Percentiles rank a stretch among this genome's conserved stretches.
Evolutionary conservation across 2,888 invertebrate genomes (phyloP).

Genomic region (Eurytoma adleriae): DNA sequence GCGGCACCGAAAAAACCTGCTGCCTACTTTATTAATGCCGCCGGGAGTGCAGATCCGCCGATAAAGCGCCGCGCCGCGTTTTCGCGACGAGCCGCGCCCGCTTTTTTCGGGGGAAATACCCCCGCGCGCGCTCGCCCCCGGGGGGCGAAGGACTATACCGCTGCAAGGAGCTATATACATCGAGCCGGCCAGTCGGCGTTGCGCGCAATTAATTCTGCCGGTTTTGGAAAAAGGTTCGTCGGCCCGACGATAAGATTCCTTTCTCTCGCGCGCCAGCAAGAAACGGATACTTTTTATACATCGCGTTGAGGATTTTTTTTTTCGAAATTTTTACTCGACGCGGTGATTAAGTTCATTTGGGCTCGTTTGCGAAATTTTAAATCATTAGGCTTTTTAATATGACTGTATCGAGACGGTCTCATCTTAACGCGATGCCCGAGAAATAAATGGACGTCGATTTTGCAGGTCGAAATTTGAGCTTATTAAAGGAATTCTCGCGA

Average conservation of each 20-base stretch:
- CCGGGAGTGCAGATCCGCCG: slow-evolving; percentile 52
- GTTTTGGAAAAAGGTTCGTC: too few relatives aligned
- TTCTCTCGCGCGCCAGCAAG: neutral
- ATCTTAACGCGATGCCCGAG: neutral
- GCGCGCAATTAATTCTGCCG: too few relatives aligned
- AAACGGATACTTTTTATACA: neutral
- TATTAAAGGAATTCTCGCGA: slow-evolving; percentile 20
- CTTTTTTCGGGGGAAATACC: slow-evolving; percentile 33
- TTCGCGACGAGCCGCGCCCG: slow-evolving; percentile 1
- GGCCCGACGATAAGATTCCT: too few relatives aligned
- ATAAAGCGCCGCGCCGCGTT: slow-evolving; percentile 34
- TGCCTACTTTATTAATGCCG: slow-evolving; percentile 64
- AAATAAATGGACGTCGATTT: neutral
- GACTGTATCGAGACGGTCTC: neutral
- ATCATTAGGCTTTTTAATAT: neutral
- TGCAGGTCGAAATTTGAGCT: slow-evolving; percentile 5
- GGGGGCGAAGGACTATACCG: too few relatives aligned
- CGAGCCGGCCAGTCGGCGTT: too few relatives aligned
- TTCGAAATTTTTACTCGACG: neutral
- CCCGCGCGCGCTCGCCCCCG: too few relatives aligned
- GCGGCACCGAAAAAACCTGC: slow-evolving; percentile 62
- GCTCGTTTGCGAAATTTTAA: too few relatives aligned
- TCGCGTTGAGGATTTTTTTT: neutral
- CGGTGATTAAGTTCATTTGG: too few relatives aligned
- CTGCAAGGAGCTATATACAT: too few relatives aligned